Base-by-base conservation (phyloP, 2,113 vertebrate genomes). In the Chionodraco myersi region DNA sequence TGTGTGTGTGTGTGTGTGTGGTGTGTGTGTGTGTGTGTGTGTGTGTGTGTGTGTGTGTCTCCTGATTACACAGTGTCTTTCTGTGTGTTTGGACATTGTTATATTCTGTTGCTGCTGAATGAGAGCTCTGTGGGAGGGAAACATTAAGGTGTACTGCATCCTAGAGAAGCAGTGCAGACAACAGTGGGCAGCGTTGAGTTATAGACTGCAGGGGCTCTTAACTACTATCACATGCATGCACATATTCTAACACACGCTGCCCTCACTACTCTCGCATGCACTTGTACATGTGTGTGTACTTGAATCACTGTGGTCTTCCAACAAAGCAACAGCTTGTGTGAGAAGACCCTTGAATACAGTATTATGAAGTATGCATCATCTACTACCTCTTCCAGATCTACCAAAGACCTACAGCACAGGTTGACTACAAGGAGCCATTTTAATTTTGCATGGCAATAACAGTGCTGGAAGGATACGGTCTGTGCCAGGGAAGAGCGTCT, bases 401-500 rank as follows among this genome's bases (percentile, higher is more conserved):
- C 41, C 11, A 54, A 23, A 76, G 51, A 62, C 56, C 68, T 72
- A 52, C 52, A 72, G 23, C 54, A 52, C 34, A 72, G n/a, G 10
- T 6, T 30, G 51, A 71, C 58, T 60, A 48, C 16, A 70, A 62
- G 62, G 2, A 52, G 36, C 15, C 7, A 56, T 68, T 59, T 41
- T 21, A 62, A 34, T 30, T 65, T 51, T 53, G 58, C 16, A 44
- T 2, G 9, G 56, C 11, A 57, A 26, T 14, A 15, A 64, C 74
- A 85, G 44, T 0, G 23, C 14, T 86, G 80, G 15, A 99, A 99
- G 98, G 98, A 99, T 99, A 99, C 98, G 97, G 94, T 99, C 98
- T 67, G 98, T 98, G 87, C 98, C 98, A 48, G 98, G 98, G 88
- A 99, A 99, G 89, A 99, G 93, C 0, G 98, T 98, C 92, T 97